Evolutionary conservation across 2,888 invertebrate genomes (phyloP).

Genomic region (Dynastes maya): DNA sequence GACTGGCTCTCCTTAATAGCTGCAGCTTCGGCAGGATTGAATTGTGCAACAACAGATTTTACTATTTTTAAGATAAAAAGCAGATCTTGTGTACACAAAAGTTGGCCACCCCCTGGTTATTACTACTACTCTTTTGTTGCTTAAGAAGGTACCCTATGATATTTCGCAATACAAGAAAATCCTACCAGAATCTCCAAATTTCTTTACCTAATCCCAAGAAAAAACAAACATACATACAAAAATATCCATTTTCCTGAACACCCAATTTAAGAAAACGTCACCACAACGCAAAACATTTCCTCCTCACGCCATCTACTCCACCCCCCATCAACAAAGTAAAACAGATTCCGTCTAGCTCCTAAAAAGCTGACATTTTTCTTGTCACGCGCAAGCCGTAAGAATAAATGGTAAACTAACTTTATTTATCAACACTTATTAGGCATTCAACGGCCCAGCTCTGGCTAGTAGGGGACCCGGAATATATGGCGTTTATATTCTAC

Average conservation of each 20-base stretch:
- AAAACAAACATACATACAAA: background rate
- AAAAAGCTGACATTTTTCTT: conserved; percentile 7
- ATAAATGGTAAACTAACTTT: background rate
- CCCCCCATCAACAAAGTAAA: background rate
- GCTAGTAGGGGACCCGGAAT: background rate
- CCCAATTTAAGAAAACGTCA: background rate
- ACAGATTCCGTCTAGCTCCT: background rate
- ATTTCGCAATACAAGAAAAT: no score
- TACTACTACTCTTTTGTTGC: no score
- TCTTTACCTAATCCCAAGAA: no score
- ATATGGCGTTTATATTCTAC: background rate
- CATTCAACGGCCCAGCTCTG: background rate
- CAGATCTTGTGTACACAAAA: no score
- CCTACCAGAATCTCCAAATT: no score
- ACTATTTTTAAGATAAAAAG: no score
- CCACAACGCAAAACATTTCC: background rate
- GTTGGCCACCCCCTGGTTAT: no score
- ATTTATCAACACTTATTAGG: conserved; percentile 16
- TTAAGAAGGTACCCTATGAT: no score
- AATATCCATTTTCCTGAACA: background rate
- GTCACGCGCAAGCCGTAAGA: conserved; percentile 19
- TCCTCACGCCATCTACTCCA: background rate
- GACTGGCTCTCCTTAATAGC: no score
- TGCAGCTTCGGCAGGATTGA: no score
- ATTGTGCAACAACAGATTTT: no score